These are phyloP conservation scores for Brienomyrus brachyistius DNA, from an alignment of 2,113 vertebrate genomes.

Conservation along the genomic window DNA sequence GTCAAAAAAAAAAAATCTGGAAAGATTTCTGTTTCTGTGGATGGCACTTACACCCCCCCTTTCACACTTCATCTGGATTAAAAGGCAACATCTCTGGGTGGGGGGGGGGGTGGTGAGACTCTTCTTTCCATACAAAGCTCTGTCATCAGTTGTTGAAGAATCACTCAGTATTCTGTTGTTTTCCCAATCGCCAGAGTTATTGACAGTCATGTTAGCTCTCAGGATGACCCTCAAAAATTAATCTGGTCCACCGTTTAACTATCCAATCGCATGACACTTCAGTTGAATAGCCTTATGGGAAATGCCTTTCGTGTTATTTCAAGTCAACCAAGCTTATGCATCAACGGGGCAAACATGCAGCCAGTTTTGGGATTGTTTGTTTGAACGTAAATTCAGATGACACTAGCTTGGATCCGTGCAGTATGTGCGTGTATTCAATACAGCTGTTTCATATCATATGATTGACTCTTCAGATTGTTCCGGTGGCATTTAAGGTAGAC, in stretches of 20 bases:
- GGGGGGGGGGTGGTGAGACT: neutral
- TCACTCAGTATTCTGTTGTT: neutral
- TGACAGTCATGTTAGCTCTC: neutral
- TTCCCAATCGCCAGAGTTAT: neutral
- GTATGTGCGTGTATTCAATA: neutral
- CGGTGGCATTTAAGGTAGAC: neutral
- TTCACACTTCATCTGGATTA: neutral
- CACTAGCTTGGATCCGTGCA: neutral
- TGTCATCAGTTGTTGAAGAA: neutral
- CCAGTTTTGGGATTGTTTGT: neutral
- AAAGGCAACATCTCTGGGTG: neutral
- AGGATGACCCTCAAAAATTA: neutral
- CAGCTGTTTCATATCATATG: neutral
- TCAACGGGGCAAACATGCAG: neutral
- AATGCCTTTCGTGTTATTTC: neutral
- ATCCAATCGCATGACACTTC: neutral
- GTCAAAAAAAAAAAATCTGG: neutral
- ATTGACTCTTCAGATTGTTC: neutral
- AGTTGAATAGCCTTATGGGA: neutral
- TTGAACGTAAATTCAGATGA: neutral
- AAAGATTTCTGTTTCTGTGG: neutral
- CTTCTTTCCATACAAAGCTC: neutral
- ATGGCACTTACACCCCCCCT: neutral
- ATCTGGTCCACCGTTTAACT: neutral
- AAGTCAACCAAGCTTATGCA: neutral